These are phyloP conservation scores for Diplazon laetatorius DNA, from an alignment of 2,888 invertebrate species.

Conservation along the genomic window DNA sequence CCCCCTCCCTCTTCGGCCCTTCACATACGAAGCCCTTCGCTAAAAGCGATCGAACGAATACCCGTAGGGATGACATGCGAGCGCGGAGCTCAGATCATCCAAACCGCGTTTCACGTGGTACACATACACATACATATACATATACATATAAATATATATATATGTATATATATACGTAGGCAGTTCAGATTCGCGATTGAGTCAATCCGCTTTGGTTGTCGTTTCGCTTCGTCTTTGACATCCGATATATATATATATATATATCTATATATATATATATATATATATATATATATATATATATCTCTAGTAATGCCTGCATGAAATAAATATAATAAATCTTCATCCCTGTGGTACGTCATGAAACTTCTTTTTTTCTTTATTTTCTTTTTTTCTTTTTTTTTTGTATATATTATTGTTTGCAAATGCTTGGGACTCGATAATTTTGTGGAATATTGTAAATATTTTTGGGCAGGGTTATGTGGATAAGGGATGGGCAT, in stretches of 20 bases:
- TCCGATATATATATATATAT: too few relatives aligned
- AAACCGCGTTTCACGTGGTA: conserved; percentile 37
- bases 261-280: too few relatives aligned
- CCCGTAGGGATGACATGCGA: conserved; percentile 56
- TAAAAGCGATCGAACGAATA: conserved; percentile 60
- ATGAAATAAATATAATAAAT: conserved; percentile 20
- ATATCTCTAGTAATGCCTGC: conserved; percentile 41
- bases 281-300: too few relatives aligned
- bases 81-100: conserved; percentile 52
- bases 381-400: too few relatives aligned
- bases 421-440: too few relatives aligned
- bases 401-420: too few relatives aligned
- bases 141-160: too few relatives aligned
- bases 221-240: conserved; percentile 52
- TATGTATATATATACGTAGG: not conserved
- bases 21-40: conserved; percentile 51
- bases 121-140: too few relatives aligned
- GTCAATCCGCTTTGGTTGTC: conserved; percentile 51
- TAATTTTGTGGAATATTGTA: not conserved
- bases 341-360: conserved; percentile 1
- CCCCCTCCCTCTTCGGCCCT: conserved; percentile 58
- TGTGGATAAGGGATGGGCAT: too few relatives aligned
- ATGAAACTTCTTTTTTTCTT: too few relatives aligned
- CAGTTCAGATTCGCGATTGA: conserved; percentile 54
- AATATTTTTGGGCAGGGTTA: not conserved